phyloP scores from a whole-genome alignment of 2,888 invertebrate species.

The Deilephila porcellus region DNA sequence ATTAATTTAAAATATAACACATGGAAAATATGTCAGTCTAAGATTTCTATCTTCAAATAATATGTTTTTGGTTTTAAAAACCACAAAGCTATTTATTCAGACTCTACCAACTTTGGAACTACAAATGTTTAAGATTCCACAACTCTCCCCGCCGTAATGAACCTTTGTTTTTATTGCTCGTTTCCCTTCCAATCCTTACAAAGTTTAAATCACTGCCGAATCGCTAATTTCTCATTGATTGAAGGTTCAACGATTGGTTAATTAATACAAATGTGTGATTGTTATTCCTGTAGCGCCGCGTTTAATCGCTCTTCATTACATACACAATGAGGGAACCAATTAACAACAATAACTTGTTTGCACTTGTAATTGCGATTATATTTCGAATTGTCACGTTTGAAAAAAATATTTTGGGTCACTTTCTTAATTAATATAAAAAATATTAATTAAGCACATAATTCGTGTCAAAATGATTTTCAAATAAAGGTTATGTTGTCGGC shows the following conservation, averaged over 20 bases:
- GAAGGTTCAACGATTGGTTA: conserved; percentile 46
- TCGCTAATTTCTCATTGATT: conserved; percentile 1
- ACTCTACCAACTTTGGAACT: no score
- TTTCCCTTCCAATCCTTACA: no score
- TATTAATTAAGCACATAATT: neutral
- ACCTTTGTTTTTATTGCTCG: no score
- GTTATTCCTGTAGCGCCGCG: conserved; percentile 51
- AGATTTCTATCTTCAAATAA: no score
- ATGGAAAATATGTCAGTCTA: no score
- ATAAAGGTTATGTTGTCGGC: neutral
- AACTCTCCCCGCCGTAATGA: no score
- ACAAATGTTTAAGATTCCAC: no score
- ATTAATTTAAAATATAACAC: no score
- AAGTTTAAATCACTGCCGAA: neutral
- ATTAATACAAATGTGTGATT: conserved; percentile 46
- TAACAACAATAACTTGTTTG: conserved; percentile 52
- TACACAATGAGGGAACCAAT: conserved; percentile 52
- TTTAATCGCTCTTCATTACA: conserved; percentile 58
- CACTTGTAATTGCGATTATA: conserved; percentile 35
- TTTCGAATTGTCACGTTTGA: conserved; percentile 1
- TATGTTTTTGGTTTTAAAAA: no score
- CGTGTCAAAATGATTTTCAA: neutral
- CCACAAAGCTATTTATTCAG: no score
- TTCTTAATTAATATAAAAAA: neutral
- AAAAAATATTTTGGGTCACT: neutral